Conservation (phyloP, 2,888 invertebrate species). For the Pecten maximus region DNA sequence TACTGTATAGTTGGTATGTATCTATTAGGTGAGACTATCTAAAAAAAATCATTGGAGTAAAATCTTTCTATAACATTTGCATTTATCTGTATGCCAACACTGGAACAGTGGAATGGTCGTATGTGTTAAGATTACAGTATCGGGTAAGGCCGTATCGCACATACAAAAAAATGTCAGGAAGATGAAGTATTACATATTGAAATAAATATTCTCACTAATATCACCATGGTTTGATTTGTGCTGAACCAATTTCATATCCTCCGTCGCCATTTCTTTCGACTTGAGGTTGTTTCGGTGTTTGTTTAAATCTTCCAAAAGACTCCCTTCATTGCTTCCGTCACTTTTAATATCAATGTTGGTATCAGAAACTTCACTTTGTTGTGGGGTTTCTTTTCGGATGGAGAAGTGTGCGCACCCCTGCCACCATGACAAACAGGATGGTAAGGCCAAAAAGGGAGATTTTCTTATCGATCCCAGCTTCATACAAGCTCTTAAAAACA, state of each 20-base stretch:
- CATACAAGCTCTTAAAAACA: not conserved
- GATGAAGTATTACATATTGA: too few relatives aligned
- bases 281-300: not conserved
- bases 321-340: not conserved
- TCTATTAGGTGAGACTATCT: too few relatives aligned
- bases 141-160: too few relatives aligned
- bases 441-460: not conserved
- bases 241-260: not conserved
- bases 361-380: not conserved
- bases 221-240: not conserved
- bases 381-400: not conserved
- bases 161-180: too few relatives aligned
- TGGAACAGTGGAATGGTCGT: too few relatives aligned
- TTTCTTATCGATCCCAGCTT: not conserved
- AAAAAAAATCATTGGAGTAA: too few relatives aligned
- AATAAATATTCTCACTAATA: too few relatives aligned
- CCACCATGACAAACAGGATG: not conserved
- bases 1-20: too few relatives aligned
- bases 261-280: not conserved
- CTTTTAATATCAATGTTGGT: too few relatives aligned
- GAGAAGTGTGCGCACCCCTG: not conserved
- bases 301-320: not conserved
- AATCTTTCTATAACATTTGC: too few relatives aligned
- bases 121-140: too few relatives aligned
- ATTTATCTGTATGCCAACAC: too few relatives aligned